Percentiles rank a stretch among this genome's conserved stretches.
phyloP scores from a whole-genome alignment of 2,888 invertebrate genomes.

The Volucella bombylans region DNA sequence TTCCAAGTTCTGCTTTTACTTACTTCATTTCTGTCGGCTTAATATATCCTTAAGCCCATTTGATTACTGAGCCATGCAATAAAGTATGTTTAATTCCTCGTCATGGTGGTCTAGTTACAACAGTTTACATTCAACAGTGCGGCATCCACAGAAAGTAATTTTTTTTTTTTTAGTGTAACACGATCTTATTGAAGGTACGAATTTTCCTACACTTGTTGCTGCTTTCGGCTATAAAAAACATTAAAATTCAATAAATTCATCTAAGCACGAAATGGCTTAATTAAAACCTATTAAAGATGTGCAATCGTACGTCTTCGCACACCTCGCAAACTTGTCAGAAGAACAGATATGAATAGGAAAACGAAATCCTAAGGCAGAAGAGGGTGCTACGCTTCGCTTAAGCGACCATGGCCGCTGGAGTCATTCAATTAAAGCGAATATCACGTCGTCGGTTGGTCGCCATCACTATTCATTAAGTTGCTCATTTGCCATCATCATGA shows the following conservation, averaged over 20 bases:
- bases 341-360: not conserved
- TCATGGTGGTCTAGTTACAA: too few relatives aligned
- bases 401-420: constrained; percentile 10
- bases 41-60: too few relatives aligned
- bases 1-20: too few relatives aligned
- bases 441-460: constrained; percentile 14
- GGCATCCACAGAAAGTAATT: too few relatives aligned
- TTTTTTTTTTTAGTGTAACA: too few relatives aligned
- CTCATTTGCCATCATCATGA: constrained; percentile 26
- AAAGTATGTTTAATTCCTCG: too few relatives aligned
- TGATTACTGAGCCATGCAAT: too few relatives aligned
- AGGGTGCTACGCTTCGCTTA: constrained; percentile 43
- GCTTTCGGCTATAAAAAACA: not conserved
- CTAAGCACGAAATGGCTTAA: constrained; percentile 31
- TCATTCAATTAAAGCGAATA: constrained; percentile 25
- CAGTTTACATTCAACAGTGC: too few relatives aligned
- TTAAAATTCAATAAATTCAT: not conserved
- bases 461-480: constrained; percentile 8
- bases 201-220: not conserved
- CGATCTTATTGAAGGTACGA: too few relatives aligned
- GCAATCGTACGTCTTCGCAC: constrained; percentile 5
- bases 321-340: not conserved
- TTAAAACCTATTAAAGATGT: constrained; percentile 1
- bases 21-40: too few relatives aligned
- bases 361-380: not conserved